Conservation (phyloP, 2,888 invertebrate genomes). For the Epirrita christyi region DNA sequence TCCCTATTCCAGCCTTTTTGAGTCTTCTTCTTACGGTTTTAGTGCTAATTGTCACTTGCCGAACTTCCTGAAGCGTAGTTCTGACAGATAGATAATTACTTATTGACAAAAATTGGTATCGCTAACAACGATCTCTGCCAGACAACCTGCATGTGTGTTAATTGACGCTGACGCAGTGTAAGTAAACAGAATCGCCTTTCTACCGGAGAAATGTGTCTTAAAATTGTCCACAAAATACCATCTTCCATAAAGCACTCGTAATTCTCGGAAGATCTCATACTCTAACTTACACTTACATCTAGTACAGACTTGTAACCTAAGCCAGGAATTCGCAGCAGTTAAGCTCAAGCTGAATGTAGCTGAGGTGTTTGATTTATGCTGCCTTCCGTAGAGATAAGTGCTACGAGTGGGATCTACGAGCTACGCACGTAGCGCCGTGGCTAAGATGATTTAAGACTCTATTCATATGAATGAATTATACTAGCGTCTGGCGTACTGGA, state of each 20-base stretch:
- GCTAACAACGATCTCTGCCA: no score
- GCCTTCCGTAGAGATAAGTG: conserved; percentile 28
- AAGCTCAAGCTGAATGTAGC: conserved; percentile 8
- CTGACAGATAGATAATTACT: no score
- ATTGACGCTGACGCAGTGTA: no score
- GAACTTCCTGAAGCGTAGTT: no score
- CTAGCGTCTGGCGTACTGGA: conserved; percentile 4
- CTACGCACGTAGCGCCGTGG: conserved; percentile 25
- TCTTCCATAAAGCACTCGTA: neutral
- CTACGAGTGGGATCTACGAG: conserved; percentile 26
- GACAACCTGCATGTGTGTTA: no score
- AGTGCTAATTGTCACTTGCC: no score
- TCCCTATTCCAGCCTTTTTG: no score
- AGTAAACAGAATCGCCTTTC: no score
- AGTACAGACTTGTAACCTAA: conserved; percentile 7
- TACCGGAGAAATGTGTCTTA: no score
- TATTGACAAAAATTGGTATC: no score
- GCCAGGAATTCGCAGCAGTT: conserved; percentile 15
- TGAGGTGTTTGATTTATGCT: conserved; percentile 26
- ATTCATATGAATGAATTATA: conserved; percentile 25
- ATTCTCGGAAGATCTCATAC: neutral
- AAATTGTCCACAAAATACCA: no score
- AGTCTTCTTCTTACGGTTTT: no score
- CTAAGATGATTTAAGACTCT: conserved; percentile 20
- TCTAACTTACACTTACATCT: neutral